Evolutionary conservation across 2,797 vertebrate genomes (phyloP).

Genomic region (Oreochromis mossambicus): DNA sequence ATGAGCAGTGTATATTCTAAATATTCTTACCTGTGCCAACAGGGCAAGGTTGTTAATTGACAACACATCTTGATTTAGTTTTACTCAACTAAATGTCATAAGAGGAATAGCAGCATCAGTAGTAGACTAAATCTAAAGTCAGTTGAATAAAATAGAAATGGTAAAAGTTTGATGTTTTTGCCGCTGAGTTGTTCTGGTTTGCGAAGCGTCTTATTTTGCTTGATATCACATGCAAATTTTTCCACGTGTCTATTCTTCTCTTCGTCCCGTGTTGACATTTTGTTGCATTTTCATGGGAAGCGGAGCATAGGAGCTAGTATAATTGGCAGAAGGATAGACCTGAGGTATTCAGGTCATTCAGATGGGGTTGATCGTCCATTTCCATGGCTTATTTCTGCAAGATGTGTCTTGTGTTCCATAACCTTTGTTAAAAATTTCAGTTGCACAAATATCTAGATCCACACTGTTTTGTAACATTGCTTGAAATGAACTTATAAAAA

Average conservation of each 20-base stretch:
- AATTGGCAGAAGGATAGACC: not conserved
- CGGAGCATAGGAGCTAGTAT: not conserved
- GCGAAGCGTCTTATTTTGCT: not conserved
- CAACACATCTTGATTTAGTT: not conserved
- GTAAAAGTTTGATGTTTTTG: not conserved
- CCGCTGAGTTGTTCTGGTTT: not conserved
- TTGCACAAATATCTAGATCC: not conserved
- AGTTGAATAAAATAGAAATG: not conserved
- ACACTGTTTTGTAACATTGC: not conserved
- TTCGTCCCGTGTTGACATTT: not conserved
- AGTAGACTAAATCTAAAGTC: not conserved
- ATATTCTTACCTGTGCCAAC: not conserved
- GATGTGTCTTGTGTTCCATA: not conserved
- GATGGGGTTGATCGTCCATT: not conserved
- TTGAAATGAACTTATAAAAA: rapidly evolving
- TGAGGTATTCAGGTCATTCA: not conserved
- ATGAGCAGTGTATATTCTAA: not conserved
- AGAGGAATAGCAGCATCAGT: not conserved
- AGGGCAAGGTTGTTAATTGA: rapidly evolving
- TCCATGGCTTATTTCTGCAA: not conserved
- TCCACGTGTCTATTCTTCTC: not conserved
- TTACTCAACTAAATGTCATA: not conserved
- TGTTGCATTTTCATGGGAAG: not conserved
- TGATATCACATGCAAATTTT: not conserved
- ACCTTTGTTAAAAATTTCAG: not conserved